phyloP scores from a whole-genome alignment of 1,140 invertebrate genomes.

The Mylabris phalerata region DNA sequence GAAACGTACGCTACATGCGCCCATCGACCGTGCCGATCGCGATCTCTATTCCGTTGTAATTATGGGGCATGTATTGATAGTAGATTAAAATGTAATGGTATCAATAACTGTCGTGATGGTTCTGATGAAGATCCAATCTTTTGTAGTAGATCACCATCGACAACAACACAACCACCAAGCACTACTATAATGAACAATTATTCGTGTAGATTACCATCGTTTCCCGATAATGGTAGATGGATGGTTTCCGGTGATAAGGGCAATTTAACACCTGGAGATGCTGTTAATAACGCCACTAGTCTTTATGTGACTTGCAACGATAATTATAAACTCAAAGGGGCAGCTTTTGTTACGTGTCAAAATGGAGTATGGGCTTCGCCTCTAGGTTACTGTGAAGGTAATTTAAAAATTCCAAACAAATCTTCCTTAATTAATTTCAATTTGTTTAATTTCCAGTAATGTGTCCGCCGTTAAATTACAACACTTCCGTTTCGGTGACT shows the following conservation, averaged over 20 bases:
- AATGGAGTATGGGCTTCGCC: no score
- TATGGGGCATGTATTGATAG: conserved; percentile 50
- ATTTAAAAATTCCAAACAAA: no score
- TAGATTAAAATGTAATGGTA: conserved; percentile 47
- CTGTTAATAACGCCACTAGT: no score
- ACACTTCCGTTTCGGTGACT: no score
- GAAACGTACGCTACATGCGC: conserved; percentile 40
- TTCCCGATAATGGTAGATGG: conserved; percentile 24
- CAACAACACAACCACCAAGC: not conserved
- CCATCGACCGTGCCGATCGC: not conserved
- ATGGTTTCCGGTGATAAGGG: not conserved
- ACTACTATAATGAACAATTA: not conserved
- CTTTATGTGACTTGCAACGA: no score
- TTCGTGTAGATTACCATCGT: conserved; percentile 14
- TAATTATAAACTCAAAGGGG: no score
- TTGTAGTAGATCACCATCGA: no score
- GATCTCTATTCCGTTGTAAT: conserved; percentile 43
- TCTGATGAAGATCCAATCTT: conserved; percentile 45
- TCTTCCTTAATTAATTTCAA: no score
- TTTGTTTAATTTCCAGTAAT: no score
- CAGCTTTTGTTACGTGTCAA: no score
- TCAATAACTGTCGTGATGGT: conserved; percentile 50
- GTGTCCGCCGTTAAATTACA: no score
- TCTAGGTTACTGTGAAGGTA: no score
- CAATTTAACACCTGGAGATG: not conserved